Base-by-base conservation (phyloP, 2,888 invertebrate genomes). In the Gasteruption jaculator region DNA sequence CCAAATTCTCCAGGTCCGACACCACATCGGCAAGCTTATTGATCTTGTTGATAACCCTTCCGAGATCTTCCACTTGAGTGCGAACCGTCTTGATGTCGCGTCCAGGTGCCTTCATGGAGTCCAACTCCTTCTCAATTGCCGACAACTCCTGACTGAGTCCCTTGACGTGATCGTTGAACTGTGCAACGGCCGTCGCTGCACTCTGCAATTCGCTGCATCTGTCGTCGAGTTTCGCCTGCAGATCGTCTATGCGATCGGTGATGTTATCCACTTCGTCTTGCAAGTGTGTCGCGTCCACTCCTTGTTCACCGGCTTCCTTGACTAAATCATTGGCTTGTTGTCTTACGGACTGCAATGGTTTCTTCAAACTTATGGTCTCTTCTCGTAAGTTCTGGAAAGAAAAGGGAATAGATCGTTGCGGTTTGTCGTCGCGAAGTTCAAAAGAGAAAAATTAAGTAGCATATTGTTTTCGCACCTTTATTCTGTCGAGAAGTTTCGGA, bases 121-220 rank as follows among this genome's bases (percentile, higher is more conserved):
- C 91, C 24, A 95, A 72, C 52, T 92, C 89, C 40, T 82, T 81
- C 63, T 95, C 94, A 38, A 95, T 71, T 39, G 81, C 82, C 0
- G 83, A 78, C 3, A 95, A 72, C 63, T 92, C 86, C 49, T 84
- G 78, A 14, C 82, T 81, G 2, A 93, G 74, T 26, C 72, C 76
- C 71, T 91, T 92, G 10, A 91, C 84, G 73, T 88, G 85, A 48
- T 91, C 91, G 72, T 90, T 89, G 73, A 92, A 92, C 58, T 88
- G 86, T 0, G 88, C 81, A 34, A 91, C 83, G 1, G 91, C 91
- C 0, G 86, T 86, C 0, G 91, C 88, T 0, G 91, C 91, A 0
- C 88, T 88, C 50, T 91, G 89, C 37, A 93, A 70, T 52, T 85
- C 81, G 34, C 82, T 83, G 56, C 85, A 84, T 4, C 91, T 81